A percentile compares a stretch with the other conserved stretches of the same genome.
These are phyloP conservation scores for Dinomys branickii DNA, from an alignment of 2,113 vertebrate species.

Conservation along the genomic window DNA sequence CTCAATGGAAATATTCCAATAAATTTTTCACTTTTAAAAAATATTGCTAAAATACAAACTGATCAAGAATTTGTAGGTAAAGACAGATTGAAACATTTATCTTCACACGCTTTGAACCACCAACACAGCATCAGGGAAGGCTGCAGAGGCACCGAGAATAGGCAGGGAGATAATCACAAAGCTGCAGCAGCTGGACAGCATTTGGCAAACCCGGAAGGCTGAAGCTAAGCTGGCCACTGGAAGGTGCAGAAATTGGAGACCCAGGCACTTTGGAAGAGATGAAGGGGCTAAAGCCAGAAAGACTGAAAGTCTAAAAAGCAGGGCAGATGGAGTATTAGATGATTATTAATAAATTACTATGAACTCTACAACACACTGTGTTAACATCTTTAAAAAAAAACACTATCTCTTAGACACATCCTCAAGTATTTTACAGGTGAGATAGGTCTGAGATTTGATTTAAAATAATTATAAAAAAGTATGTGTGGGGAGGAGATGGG, in stretches of 20 bases:
- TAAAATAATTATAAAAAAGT: neutral
- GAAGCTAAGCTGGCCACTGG: neutral
- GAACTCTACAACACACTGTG: neutral
- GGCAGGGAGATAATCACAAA: neutral
- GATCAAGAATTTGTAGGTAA: slow-evolving; percentile 8
- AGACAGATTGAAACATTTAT: neutral
- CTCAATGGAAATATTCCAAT: neutral
- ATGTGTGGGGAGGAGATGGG: neutral
- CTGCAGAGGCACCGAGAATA: neutral
- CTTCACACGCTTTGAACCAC: neutral
- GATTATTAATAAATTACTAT: neutral
- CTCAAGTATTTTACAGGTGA: neutral
- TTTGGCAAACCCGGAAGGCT: accelerated
- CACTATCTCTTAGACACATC: neutral
- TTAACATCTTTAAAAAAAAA: neutral
- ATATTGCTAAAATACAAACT: neutral
- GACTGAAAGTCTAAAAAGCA: neutral
- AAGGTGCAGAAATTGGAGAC: neutral
- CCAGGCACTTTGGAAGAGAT: neutral
- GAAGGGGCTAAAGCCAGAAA: neutral
- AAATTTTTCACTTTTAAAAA: neutral
- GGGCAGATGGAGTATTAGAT: neutral
- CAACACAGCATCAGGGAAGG: neutral
- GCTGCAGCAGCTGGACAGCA: neutral
- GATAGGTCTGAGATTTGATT: neutral